Evolutionary conservation across 2,888 invertebrate species (phyloP).

Genomic region (Aphidoletes aphidimyza): DNA sequence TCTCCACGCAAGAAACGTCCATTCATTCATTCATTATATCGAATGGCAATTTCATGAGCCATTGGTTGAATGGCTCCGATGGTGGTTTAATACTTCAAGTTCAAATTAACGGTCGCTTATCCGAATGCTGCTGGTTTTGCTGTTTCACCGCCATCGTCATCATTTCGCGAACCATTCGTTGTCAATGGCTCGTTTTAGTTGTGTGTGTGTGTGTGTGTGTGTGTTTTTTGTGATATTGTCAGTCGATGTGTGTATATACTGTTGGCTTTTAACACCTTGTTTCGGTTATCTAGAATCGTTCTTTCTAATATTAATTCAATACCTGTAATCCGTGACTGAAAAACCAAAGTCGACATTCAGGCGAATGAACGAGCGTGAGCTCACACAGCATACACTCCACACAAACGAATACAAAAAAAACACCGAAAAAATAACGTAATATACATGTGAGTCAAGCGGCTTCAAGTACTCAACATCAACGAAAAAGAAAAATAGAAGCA

Average conservation of each 20-base stretch:
- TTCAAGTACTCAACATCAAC: too few relatives aligned
- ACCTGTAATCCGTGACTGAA: constrained; percentile 2
- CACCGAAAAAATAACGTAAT: too few relatives aligned
- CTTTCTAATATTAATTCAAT: constrained; percentile 22
- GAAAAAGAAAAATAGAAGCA: not conserved
- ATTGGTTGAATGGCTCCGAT: not conserved
- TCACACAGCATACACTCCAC: not conserved
- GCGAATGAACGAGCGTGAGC: not conserved
- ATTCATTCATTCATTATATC: constrained; percentile 3
- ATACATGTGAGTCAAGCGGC: too few relatives aligned
- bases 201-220: too few relatives aligned
- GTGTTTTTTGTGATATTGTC: too few relatives aligned
- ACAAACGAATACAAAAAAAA: not conserved
- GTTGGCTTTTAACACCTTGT: constrained; percentile 17
- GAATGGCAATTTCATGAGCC: constrained; percentile 16
- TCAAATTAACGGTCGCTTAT: not conserved
- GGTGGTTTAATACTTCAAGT: not conserved
- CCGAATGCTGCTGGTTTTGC: too few relatives aligned
- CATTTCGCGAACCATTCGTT: too few relatives aligned
- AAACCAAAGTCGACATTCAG: not conserved
- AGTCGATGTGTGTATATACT: too few relatives aligned
- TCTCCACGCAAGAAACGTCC: too few relatives aligned
- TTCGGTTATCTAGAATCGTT: not conserved
- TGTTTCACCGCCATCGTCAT: too few relatives aligned
- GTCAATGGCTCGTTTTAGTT: too few relatives aligned